phyloP scores from a whole-genome alignment of 2,888 invertebrate genomes.

The Gastrophysa polygoni region DNA sequence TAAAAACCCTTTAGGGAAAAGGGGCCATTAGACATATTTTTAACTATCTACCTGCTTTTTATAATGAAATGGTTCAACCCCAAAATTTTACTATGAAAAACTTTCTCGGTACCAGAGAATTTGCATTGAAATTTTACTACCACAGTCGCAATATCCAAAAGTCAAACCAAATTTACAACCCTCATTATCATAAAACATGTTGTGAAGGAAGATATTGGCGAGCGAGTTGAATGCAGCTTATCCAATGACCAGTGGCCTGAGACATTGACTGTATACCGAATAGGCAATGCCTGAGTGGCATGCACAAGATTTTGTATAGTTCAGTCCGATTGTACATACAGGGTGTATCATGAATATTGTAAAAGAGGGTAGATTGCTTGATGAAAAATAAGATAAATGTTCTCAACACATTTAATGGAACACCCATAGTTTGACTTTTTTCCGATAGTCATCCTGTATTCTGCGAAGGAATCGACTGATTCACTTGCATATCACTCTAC shows the following conservation, averaged over 20 bases:
- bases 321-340: too few relatives aligned
- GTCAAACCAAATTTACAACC: slow-evolving; percentile 29
- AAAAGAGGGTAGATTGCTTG: too few relatives aligned
- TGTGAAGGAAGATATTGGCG: background rate
- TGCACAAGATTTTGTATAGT: too few relatives aligned
- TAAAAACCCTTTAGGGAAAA: slow-evolving; percentile 26
- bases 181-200: slow-evolving; percentile 12
- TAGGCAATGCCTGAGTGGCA: too few relatives aligned
- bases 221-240: background rate
- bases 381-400: too few relatives aligned
- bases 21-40: slow-evolving; percentile 20
- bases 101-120: slow-evolving; percentile 32
- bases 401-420: too few relatives aligned
- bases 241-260: background rate
- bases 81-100: slow-evolving; percentile 37
- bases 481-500: too few relatives aligned
- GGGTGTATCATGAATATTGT: too few relatives aligned
- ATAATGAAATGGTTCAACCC: slow-evolving; percentile 27
- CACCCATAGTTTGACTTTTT: too few relatives aligned
- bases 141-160: slow-evolving; percentile 22
- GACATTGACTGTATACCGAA: background rate
- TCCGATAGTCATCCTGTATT: too few relatives aligned
- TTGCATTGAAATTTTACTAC: slow-evolving; percentile 33
- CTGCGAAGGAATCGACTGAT: too few relatives aligned
- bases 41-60: slow-evolving; percentile 32